Percentiles rank a stretch among this genome's conserved stretches.
Conservation (phyloP, 2,888 invertebrate genomes). For the Ophioninae sp. region DNA sequence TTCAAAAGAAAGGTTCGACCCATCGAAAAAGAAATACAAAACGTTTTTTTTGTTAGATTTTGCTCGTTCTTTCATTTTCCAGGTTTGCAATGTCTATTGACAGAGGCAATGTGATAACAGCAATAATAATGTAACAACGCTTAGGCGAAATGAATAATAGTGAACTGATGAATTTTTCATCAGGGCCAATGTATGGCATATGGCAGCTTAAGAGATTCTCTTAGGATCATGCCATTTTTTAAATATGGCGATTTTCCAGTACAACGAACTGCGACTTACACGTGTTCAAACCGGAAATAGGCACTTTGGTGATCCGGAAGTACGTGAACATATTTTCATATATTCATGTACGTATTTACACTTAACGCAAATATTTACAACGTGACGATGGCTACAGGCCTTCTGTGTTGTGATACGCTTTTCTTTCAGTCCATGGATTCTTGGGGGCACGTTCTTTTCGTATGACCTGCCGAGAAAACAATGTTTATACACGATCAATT, state of each 20-base stretch:
- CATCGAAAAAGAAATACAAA: too few species aligned
- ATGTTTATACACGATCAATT: constrained; percentile 14
- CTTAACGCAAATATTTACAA: constrained; percentile 40
- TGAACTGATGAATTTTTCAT: constrained; percentile 74
- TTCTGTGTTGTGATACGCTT: not conserved
- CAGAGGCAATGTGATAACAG: too few species aligned
- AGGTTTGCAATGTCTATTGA: too few species aligned
- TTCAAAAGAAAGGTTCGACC: too few species aligned
- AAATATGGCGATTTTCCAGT: too few species aligned
- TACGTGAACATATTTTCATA: not conserved
- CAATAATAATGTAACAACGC: too few species aligned
- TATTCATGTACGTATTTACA: not conserved
- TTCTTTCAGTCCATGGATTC: constrained; percentile 71
- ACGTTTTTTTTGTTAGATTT: too few species aligned
- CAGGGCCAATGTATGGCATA: constrained; percentile 84
- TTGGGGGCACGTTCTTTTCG: constrained; percentile 80
- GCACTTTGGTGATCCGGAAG: not conserved
- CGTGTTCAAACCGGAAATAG: not conserved
- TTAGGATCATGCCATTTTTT: not conserved
- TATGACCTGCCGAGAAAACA: constrained; percentile 78
- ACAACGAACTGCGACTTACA: too few species aligned
- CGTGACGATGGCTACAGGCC: constrained; percentile 22
- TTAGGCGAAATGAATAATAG: too few species aligned
- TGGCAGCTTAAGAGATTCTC: constrained; percentile 41
- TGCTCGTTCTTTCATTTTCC: too few species aligned